These are phyloP conservation scores for Graptemys geographica DNA, from an alignment of 2,797 vertebrate genomes.

Conservation along the genomic window DNA sequence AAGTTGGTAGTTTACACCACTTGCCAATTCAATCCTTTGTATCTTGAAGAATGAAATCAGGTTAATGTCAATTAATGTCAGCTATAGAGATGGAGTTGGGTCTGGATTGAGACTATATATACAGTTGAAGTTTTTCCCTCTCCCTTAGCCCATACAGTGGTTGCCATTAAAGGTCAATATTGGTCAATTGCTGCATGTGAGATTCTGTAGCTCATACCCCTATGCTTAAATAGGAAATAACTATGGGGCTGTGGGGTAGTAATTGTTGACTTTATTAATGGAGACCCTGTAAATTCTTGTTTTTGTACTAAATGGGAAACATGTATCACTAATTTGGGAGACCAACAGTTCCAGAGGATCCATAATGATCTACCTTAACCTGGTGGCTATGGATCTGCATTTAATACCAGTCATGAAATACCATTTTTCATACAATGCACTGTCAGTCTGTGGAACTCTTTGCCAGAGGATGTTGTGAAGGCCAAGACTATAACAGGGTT, in stretches of 20 bases:
- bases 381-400: slow-evolving; percentile 50
- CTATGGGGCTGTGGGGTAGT: slow-evolving; percentile 14
- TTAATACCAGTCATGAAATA: slow-evolving; percentile 65
- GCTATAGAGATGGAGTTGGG: slow-evolving; percentile 16
- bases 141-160: neutral
- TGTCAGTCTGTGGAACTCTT: too few species aligned
- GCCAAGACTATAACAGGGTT: too few species aligned
- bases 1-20: slow-evolving; percentile 45
- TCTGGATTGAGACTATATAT: slow-evolving; percentile 34
- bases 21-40: slow-evolving; percentile 38
- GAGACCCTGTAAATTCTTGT: neutral
- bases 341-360: slow-evolving; percentile 27
- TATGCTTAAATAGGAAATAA: slow-evolving; percentile 49
- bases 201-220: neutral
- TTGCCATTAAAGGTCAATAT: neutral
- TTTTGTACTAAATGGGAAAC: slow-evolving; percentile 28
- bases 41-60: neutral
- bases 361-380: slow-evolving; percentile 61
- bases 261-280: neutral
- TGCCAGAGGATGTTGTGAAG: too few species aligned
- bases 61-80: slow-evolving; percentile 41
- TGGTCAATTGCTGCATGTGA: neutral
- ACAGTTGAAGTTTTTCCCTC: slow-evolving; percentile 22
- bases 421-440: neutral
- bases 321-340: neutral